phyloP scores from a whole-genome alignment of 2,888 invertebrate genomes.

The Callyntrura guangdongensis region DNA sequence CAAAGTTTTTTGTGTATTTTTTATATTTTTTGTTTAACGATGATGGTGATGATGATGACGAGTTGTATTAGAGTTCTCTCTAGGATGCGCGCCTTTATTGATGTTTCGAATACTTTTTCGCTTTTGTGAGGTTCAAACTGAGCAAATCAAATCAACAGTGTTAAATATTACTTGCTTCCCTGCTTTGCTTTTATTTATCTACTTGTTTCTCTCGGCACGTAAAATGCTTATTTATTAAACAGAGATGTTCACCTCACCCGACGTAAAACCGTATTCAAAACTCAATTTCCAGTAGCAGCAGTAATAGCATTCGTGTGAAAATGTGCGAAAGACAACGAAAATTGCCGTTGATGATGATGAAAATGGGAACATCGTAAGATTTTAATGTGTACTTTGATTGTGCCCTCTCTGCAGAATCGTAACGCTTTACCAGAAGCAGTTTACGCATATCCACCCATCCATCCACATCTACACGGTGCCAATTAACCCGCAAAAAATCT shows the following conservation, averaged over 20 bases:
- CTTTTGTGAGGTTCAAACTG: neutral
- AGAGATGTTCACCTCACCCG: neutral
- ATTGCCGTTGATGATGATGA: neutral
- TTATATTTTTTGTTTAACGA: constrained; percentile 35
- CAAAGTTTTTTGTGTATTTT: constrained; percentile 17
- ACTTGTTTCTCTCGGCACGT: neutral
- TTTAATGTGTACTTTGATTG: neutral
- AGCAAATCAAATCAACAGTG: constrained; percentile 22
- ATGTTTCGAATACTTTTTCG: constrained; percentile 41
- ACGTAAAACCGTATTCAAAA: too few relatives aligned
- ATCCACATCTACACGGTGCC: too few relatives aligned
- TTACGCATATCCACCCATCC: too few relatives aligned
- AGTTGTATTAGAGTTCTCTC: constrained; percentile 8
- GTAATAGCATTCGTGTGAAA: too few relatives aligned
- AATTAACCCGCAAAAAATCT: too few relatives aligned
- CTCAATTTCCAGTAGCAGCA: too few relatives aligned
- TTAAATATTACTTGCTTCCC: too few relatives aligned
- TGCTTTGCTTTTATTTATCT: neutral
- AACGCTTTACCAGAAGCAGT: too few relatives aligned
- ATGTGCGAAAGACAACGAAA: too few relatives aligned
- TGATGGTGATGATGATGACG: neutral
- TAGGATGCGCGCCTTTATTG: constrained; percentile 41
- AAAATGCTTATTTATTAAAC: neutral
- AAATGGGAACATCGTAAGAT: neutral
- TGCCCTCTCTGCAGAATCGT: too few relatives aligned